Percentiles rank a stretch among this genome's conserved stretches.
These are phyloP conservation scores for Xiphorhynchus erythropygius DNA, from an alignment of 2,797 vertebrate genomes.

Conservation along the genomic window DNA sequence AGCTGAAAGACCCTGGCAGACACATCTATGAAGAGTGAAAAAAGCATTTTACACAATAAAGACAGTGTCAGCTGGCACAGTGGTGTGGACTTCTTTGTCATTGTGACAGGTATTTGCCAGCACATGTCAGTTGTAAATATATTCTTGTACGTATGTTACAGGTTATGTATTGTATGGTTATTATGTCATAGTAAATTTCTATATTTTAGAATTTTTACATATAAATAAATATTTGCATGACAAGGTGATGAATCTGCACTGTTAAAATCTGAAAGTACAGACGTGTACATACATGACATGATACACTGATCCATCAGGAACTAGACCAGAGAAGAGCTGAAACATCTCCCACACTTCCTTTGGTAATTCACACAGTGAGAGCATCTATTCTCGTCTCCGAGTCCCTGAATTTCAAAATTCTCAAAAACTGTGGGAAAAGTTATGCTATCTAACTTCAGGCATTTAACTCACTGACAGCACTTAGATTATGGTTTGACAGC, in stretches of 20 bases:
- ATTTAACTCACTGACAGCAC: background rate
- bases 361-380: background rate
- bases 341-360: background rate
- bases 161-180: background rate
- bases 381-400: background rate
- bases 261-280: background rate
- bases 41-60: background rate
- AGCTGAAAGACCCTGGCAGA: background rate
- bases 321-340: background rate
- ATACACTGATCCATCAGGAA: background rate
- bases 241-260: background rate
- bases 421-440: background rate
- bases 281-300: background rate
- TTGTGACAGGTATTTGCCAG: background rate
- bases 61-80: background rate
- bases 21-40: background rate
- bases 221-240: background rate
- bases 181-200: background rate
- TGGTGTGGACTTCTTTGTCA: background rate
- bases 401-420: background rate
- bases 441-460: background rate
- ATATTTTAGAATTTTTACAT: background rate
- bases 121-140: background rate
- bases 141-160: background rate
- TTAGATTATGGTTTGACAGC: background rate